A percentile compares a stretch with the other conserved stretches of the same genome.
These are phyloP conservation scores for Okamejei kenojei DNA, from an alignment of 2,797 vertebrate genomes.

Conservation along the genomic window DNA sequence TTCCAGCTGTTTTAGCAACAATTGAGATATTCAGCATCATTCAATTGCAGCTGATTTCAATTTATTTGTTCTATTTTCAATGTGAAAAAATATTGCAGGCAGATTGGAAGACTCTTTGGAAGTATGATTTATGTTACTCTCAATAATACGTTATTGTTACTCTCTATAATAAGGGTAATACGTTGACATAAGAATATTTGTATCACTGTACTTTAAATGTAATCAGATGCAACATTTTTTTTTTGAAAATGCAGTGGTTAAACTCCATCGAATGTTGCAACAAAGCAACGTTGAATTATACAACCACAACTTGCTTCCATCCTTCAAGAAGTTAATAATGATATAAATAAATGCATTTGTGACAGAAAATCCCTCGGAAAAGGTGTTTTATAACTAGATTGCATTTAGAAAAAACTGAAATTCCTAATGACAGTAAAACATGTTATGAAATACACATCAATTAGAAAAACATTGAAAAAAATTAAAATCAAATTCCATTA, in stretches of 20 bases:
- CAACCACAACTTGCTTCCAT: slow-evolving; percentile 32
- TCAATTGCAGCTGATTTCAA: background rate
- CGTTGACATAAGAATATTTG: background rate
- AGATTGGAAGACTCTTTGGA: background rate
- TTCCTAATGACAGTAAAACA: background rate
- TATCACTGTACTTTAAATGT: background rate
- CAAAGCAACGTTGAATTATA: slow-evolving; percentile 40
- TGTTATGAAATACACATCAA: background rate
- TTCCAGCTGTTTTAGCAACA: background rate
- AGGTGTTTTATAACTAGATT: background rate
- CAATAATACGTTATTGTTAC: background rate
- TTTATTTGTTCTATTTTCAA: background rate
- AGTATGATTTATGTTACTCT: background rate
- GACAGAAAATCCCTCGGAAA: slow-evolving; percentile 7
- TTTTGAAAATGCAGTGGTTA: background rate
- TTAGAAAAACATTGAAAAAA: background rate
- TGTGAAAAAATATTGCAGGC: background rate
- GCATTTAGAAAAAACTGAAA: background rate
- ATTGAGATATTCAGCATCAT: background rate
- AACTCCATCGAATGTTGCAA: background rate
- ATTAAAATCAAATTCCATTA: background rate
- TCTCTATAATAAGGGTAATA: too few relatives aligned
- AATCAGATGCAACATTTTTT: too few relatives aligned
- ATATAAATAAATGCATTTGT: slow-evolving; percentile 38
- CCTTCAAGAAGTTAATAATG: slow-evolving; percentile 44